Evolutionary conservation across 2,797 vertebrate genomes (phyloP), one percentile per base, ranked within the genome.

Genomic region (Hylomyscus alleni): DNA sequence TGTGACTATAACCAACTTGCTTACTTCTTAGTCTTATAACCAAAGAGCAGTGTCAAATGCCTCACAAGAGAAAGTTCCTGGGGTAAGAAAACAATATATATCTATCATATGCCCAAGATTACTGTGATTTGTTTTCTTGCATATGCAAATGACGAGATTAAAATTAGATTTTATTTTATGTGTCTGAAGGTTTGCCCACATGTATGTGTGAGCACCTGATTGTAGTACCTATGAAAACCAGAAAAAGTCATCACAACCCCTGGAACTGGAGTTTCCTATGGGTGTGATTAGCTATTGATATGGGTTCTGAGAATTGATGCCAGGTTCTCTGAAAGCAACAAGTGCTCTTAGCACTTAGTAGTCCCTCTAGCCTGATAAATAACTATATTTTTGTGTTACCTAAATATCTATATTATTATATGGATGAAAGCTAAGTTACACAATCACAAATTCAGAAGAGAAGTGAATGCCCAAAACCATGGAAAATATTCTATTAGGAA

Each of bases 91-190:
- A 50, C 0, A 0, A 11, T 52, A 44, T 0, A 0, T 69, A 56
- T 34, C 50, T 31, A 34, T n/a, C 4, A 13, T 26, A 0, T 4
- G 1, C 60, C 58, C 1, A 50, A 40, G 29, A 89, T 2, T 19
- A 0, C 11, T 17, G 0, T 0, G 9, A 56, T 76, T 40, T 15
- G 3, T 56, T 31, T 40, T 58, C 8, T 19, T 44, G 7, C 1
- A 8, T 82, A 52, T 1, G 2, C 6, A 54, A 47, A 19, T 37
- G 9, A 58, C 29, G 37, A 26, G 11, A n/a, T 44, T 86, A 86
- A 47, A 86, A n/a, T 69, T 86, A 52, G 31, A n/a, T 69, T 86
- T 69, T 22, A 50, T 22, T 50, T 50, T 69, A 50, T 52, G 47
- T 52, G 19, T n/a, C 44, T 69, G 6, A n/a, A 22, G 12, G 6